Base-by-base conservation (phyloP, 2,113 vertebrate genomes). In the Phylloscopus trochiloides region DNA sequence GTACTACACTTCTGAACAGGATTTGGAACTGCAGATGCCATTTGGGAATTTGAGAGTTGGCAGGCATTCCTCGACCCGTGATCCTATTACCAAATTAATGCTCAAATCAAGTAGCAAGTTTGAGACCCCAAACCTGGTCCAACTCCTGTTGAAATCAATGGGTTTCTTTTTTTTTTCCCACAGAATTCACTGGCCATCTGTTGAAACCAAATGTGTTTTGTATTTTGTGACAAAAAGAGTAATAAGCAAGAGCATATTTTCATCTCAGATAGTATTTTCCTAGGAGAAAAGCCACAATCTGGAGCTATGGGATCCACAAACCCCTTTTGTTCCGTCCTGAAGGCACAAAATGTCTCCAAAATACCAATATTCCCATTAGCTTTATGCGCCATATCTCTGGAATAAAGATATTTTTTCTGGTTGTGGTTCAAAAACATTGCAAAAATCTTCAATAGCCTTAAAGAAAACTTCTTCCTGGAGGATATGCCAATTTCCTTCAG, bases 131-230 rank as follows among this genome's bases (percentile, higher is more conserved):
- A 68, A 90, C 31, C 59, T 51, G 51, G 48, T 74, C 74, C 74
- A 82, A n/a, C 55, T 92, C 71, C 12, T 70, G 11, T 58, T 22
- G 67, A 74, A 92, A 94, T 83, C 88, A 94, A 68, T 61, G 71
- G 38, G 2, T 2, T n/a, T 40, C 12, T 40, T 40, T 40, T 40
- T 40, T 93, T 40, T 90, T 67, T 34, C 34, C 72, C 51, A 59
- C 1, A 14, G 63, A 90, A 80, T 92, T 88, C 78, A 59, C n/a
- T 74, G 43, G 9, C 81, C 87, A 80, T 95, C 86, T 88, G 81
- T 95, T 97, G 80, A 82, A 84, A 67, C 20, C 54, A 93, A 92
- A 92, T 68, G 54, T 86, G 77, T 75, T 85, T 85, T 54, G 21
- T 86, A 34, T 91, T 91, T 88, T 72, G 38, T 83, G 43, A 89